Evolutionary conservation across 2,113 vertebrate genomes (phyloP).

Genomic region (Dendropsophus ebraccatus): DNA sequence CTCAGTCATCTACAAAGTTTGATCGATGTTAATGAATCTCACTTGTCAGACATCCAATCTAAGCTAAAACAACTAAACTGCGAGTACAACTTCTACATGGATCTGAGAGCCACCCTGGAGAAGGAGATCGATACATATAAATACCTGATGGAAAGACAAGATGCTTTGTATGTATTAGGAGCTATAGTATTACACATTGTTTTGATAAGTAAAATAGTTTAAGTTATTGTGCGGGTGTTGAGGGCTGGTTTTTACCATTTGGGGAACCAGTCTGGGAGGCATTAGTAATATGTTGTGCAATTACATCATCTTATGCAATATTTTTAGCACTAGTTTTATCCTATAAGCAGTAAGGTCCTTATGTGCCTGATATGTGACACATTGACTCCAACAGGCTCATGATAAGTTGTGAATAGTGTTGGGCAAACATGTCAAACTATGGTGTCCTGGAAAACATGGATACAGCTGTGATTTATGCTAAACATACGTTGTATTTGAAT

Average conservation of each 20-base stretch:
- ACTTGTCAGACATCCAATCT: constrained; percentile 64
- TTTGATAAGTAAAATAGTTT: background rate
- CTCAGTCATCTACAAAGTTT: constrained; percentile 68
- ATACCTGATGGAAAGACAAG: constrained; percentile 2
- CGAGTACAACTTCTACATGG: constrained; percentile 69
- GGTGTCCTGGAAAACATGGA: too few species aligned
- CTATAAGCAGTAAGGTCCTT: too few species aligned
- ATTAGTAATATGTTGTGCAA: background rate
- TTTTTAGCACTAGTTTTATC: background rate
- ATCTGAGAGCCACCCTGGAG: constrained; percentile 41
- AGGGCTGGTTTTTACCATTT: background rate
- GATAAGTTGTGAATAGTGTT: too few species aligned
- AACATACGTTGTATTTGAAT: too few species aligned
- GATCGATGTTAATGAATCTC: constrained; percentile 68
- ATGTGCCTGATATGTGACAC: too few species aligned
- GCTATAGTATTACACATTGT: background rate
- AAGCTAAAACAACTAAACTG: constrained; percentile 67
- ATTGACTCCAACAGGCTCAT: too few species aligned
- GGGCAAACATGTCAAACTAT: too few species aligned
- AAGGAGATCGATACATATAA: constrained; percentile 53
- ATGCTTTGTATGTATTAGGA: constrained; percentile 63
- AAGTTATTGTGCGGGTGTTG: background rate
- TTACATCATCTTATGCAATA: background rate
- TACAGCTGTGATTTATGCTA: too few species aligned
- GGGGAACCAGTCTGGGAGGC: background rate